phyloP scores from a whole-genome alignment of 2,888 invertebrate species.

The Metacarcinus magister region DNA sequence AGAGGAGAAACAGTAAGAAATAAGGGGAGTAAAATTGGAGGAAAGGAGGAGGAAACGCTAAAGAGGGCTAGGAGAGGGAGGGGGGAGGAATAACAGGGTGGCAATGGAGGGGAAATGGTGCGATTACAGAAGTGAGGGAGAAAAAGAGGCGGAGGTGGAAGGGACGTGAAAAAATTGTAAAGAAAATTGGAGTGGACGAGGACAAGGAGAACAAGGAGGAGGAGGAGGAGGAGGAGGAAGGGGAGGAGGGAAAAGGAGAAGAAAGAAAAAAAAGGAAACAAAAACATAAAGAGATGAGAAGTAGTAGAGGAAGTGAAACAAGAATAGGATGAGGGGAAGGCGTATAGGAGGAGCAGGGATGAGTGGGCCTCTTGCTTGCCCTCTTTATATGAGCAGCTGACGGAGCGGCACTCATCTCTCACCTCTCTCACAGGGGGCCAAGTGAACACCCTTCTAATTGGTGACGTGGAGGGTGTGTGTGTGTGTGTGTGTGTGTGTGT shows the following conservation, averaged over 20 bases:
- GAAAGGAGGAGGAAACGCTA: neutral
- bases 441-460: conserved; percentile 13
- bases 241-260: neutral
- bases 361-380: conserved; percentile 48
- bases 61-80: neutral
- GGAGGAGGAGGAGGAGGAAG: neutral
- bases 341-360: neutral
- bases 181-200: neutral
- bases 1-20: neutral
- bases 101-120: conserved; percentile 44
- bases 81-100: neutral
- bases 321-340: neutral
- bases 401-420: neutral
- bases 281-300: neutral
- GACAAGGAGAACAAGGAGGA: conserved; percentile 4
- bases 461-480: neutral
- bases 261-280: no score
- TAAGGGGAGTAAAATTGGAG: neutral
- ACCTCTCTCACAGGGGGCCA: neutral
- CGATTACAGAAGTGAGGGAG: conserved; percentile 38
- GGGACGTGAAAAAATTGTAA: neutral
- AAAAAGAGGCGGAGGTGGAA: neutral
- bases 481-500: no score
- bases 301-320: neutral
- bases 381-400: conserved; percentile 35